Percentiles rank a stretch among this genome's conserved stretches.
Evolutionary conservation across 2,888 invertebrate genomes (phyloP).

Genomic region (Clunio marinus): DNA sequence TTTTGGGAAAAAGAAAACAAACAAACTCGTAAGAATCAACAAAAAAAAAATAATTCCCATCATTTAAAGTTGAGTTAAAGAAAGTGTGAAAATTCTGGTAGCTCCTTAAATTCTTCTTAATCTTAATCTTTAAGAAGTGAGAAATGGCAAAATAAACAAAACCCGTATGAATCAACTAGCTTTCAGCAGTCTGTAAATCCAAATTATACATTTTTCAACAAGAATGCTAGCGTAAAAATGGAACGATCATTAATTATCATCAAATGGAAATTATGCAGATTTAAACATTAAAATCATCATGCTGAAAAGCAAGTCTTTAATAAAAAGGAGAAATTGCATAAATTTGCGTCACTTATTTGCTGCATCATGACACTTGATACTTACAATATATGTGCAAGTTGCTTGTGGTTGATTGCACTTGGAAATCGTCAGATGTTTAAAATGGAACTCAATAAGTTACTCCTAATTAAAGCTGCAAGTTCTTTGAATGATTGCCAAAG

Average conservation of each 20-base stretch:
- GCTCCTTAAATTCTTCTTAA: not conserved
- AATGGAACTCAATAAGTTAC: too few species aligned
- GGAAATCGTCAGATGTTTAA: too few species aligned
- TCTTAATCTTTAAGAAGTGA: not conserved
- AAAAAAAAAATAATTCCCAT: conserved; percentile 11
- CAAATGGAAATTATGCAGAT: not conserved
- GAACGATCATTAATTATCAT: not conserved
- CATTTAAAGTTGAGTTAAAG: too few species aligned
- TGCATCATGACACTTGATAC: conserved; percentile 14
- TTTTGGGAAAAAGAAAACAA: conserved; percentile 12
- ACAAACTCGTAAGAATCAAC: not conserved
- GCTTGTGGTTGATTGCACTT: too few species aligned
- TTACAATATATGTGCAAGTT: not conserved
- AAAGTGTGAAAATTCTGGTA: conserved; percentile 22
- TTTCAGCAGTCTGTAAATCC: not conserved
- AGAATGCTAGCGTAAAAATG: too few species aligned
- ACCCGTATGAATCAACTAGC: not conserved
- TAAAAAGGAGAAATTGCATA: not conserved
- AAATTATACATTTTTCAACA: too few species aligned
- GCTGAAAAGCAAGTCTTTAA: not conserved
- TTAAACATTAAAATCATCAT: not conserved
- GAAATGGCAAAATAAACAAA: not conserved
- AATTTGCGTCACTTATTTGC: not conserved
- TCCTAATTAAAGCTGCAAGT: too few species aligned
- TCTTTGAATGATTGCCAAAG: too few species aligned